A percentile compares a stretch with the other conserved stretches of the same genome.
Conservation (phyloP, 1,140 invertebrate genomes). For the Caenorhabditis tropicalis region DNA sequence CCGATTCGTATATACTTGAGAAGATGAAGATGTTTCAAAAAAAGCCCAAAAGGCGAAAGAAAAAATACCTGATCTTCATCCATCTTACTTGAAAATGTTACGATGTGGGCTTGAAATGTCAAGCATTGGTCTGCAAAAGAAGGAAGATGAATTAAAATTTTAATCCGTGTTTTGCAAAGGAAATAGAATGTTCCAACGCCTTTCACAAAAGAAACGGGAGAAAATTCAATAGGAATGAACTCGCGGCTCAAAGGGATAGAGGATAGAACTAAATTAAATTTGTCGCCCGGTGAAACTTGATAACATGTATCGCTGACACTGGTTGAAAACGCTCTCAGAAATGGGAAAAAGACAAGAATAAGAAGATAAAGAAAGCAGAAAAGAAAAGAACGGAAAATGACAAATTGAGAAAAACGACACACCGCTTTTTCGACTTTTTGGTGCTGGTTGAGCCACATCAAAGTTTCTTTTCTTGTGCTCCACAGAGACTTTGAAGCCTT, state of each 20-base stretch:
- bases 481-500: background rate
- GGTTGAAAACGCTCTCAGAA: background rate
- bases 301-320: background rate
- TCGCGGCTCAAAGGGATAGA: background rate
- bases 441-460: background rate
- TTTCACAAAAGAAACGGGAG: background rate
- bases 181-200: background rate
- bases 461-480: slow-evolving; percentile 7
- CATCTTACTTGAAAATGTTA: background rate
- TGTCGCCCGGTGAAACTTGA: background rate
- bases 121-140: background rate
- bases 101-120: background rate
- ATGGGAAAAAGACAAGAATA: background rate
- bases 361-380: background rate
- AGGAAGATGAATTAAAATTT: background rate
- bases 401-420: slow-evolving; percentile 40
- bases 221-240: slow-evolving; percentile 7
- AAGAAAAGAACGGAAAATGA: slow-evolving; percentile 13
- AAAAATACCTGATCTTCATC: background rate
- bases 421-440: background rate
- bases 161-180: background rate
- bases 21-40: slow-evolving; percentile 18
- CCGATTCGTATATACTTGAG: slow-evolving; percentile 1
- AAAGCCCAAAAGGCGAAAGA: background rate
- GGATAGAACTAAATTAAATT: slow-evolving; percentile 3